Evolutionary conservation across 2,888 invertebrate genomes (phyloP).

Genomic region (Caradrina clavipalpis): DNA sequence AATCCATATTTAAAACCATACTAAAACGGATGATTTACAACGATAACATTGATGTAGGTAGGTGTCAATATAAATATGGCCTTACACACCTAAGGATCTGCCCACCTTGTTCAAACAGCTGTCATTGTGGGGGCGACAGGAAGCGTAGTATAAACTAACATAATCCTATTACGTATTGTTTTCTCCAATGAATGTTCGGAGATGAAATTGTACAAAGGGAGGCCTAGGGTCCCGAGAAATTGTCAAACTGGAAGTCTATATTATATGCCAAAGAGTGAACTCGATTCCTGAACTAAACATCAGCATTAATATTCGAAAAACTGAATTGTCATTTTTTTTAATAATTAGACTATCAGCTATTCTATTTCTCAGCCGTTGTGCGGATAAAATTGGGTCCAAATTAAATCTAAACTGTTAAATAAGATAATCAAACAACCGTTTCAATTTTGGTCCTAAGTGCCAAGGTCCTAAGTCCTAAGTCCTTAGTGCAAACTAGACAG

Average conservation of each 20-base stretch:
- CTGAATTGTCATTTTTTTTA: too few relatives aligned
- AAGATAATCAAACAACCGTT: neutral
- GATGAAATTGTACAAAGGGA: neutral
- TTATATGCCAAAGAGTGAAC: too few relatives aligned
- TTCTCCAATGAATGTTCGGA: neutral
- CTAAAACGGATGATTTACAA: slow-evolving; percentile 44
- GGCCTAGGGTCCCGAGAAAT: neutral
- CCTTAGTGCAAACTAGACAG: too few relatives aligned
- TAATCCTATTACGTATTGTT: slow-evolving; percentile 4
- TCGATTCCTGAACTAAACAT: too few relatives aligned
- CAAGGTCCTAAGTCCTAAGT: neutral
- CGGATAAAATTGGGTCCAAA: neutral
- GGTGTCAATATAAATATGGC: slow-evolving; percentile 58
- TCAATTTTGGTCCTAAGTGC: neutral
- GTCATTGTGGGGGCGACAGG: slow-evolving; percentile 52
- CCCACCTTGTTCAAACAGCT: slow-evolving; percentile 62
- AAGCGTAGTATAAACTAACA: slow-evolving; percentile 32
- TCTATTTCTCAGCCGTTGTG: too few relatives aligned
- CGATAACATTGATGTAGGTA: slow-evolving; percentile 35
- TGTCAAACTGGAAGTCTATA: too few relatives aligned
- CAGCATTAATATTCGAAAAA: too few relatives aligned
- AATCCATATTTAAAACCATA: slow-evolving; percentile 29
- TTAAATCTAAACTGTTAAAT: too few relatives aligned
- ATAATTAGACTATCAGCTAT: too few relatives aligned
- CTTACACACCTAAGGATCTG: slow-evolving; percentile 44